A percentile compares a stretch with the other conserved stretches of the same genome.
Evolutionary conservation across 2,888 invertebrate genomes (phyloP).

Genomic region (Drosophila ustulata): DNA sequence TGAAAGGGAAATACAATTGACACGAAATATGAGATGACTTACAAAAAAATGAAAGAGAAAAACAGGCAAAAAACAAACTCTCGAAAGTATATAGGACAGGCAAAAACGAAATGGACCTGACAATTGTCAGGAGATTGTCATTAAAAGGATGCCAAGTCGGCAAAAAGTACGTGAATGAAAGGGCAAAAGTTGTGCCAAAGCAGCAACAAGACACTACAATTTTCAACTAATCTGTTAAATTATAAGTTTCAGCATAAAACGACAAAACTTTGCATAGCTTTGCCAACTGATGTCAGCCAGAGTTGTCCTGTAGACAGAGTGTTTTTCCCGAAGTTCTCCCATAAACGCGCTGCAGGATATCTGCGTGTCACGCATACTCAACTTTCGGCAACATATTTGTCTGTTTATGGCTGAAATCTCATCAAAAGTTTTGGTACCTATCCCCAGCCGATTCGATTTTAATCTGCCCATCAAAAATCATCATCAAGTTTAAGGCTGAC

Average conservation of each 20-base stretch:
- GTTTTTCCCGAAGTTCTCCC: too few species aligned
- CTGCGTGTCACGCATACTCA: not conserved
- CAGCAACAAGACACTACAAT: conserved; percentile 39
- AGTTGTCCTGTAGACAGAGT: not conserved
- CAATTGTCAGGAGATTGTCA: conserved; percentile 58
- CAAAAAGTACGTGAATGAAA: conserved; percentile 34
- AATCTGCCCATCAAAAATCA: conserved; percentile 46
- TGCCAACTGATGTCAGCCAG: conserved; percentile 9
- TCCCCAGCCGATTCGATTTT: conserved; percentile 22
- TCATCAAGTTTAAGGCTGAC: conserved; percentile 54
- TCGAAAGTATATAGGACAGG: not conserved
- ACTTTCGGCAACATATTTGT: not conserved
- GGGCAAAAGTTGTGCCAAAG: conserved; percentile 31
- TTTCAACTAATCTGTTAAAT: conserved; percentile 52
- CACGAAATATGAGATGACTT: conserved; percentile 42
- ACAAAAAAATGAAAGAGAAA: conserved; percentile 2
- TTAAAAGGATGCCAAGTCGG: conserved; percentile 49
- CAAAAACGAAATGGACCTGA: conserved; percentile 32
- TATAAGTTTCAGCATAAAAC: conserved; percentile 48
- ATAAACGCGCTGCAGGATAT: not conserved
- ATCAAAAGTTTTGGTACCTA: conserved; percentile 27
- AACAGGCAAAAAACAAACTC: not conserved
- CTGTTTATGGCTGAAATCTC: conserved; percentile 33
- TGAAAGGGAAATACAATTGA: conserved; percentile 65
- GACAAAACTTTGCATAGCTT: conserved; percentile 22